Base-by-base conservation (phyloP, 2,888 invertebrate species). In the Gnatocerus cornutus region DNA sequence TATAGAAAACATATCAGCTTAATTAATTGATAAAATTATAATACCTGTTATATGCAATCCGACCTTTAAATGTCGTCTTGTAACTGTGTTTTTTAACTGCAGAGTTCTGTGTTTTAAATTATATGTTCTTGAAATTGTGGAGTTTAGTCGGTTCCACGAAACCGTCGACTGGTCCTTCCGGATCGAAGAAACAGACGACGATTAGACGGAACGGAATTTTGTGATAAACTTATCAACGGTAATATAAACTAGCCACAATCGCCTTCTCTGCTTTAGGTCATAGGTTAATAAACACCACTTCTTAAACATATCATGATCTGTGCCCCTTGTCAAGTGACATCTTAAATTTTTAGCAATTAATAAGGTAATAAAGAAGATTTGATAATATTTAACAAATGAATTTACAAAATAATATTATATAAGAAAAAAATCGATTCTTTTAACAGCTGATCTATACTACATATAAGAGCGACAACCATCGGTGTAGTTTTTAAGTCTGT, bases 281-380 rank as follows among this genome's bases (percentile, higher is more conserved):
- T 84, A 84, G 84, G 84, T 82, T 82, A 88, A 88, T 89, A 90
- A 90, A 89, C 89, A 87, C 90, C 89, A 89, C 88, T 89, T 89
- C 90, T 90, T 89, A 91, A 90, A 91, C 91, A 91, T 91, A 91
- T 91, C 91, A 91, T 87, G 90, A 89, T 89, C 89, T 90, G 91
- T 91, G 91, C 91, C 91, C 91, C 90, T 89, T 90, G 89, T 89
- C 89, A 86, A 87, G 86, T 86, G 86, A 86, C 85, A 85, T 85
- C 86, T 86, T 87, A 86, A 87, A 86, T 84, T 84, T 71, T 84
- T 85, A 85, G 83, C 80, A 83, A 84, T 83, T 85, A 83, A 82
- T 80, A 79, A 83, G 81, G 78, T 82, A 83, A 83, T 83, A 82
- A 79, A 78, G 81, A 83, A 84, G 80, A 83, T 85, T 84, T 85